Percentiles rank a stretch among this genome's conserved stretches.
Evolutionary conservation across 2,113 vertebrate genomes (phyloP).

Genomic region (Xenus cinereus): DNA sequence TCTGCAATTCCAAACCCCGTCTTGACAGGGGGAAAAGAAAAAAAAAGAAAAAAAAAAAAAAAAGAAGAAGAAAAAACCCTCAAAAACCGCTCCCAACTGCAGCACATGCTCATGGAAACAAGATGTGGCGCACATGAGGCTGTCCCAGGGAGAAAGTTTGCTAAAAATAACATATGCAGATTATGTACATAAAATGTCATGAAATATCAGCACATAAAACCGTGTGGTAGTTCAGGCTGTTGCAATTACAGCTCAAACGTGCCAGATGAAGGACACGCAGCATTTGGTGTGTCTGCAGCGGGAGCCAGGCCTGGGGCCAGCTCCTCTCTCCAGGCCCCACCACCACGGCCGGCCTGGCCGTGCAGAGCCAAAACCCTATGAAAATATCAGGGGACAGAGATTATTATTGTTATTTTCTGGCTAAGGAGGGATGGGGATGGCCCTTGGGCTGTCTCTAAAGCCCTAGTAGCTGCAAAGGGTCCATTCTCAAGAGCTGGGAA

Average conservation of each 20-base stretch:
- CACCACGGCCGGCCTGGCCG: neutral
- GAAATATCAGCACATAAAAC: constrained; percentile 37
- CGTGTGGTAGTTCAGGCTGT: constrained; percentile 25
- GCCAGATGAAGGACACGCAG: constrained; percentile 37
- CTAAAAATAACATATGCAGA: constrained; percentile 63
- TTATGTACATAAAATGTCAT: constrained; percentile 59
- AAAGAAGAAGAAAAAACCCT: neutral
- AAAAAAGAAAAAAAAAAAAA: neutral
- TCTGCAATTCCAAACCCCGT: neutral
- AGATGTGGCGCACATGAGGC: constrained; percentile 28
- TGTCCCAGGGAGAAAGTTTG: constrained; percentile 58
- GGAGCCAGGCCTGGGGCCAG: neutral
- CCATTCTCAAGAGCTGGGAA: neutral
- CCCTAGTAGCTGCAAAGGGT: too few species aligned
- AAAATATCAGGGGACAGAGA: neutral
- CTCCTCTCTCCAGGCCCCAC: neutral
- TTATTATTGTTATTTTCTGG: neutral
- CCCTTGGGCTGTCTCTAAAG: neutral
- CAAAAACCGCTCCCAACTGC: neutral
- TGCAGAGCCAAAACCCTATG: neutral
- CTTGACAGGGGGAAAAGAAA: neutral
- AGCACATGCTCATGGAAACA: neutral
- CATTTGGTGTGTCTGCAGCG: neutral
- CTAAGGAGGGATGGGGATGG: neutral
- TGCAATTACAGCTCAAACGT: constrained; percentile 10